phyloP scores from a whole-genome alignment of 2,797 vertebrate genomes.

The Rhynchotus rufescens region DNA sequence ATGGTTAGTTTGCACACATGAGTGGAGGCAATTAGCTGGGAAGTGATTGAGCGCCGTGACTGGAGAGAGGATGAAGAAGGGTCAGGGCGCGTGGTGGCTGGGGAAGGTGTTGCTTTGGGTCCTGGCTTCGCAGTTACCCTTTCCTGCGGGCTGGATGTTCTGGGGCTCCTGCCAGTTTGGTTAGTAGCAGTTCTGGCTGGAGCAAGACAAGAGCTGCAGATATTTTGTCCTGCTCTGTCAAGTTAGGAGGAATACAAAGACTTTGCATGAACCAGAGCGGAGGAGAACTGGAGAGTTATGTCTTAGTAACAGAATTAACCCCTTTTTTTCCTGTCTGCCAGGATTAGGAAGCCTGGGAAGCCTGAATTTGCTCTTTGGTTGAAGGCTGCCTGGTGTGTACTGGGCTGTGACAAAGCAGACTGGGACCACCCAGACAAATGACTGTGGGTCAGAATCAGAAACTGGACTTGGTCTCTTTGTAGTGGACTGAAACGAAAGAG shows the following conservation, averaged over 20 bases:
- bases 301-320: neutral
- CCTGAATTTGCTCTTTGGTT: neutral
- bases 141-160: accelerated
- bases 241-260: accelerated
- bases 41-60: conserved; percentile 63
- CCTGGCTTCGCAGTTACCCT: accelerated
- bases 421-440: neutral
- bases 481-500: neutral
- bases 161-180: neutral
- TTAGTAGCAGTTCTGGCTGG: neutral
- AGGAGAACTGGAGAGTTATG: neutral
- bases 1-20: conserved; percentile 78
- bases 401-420: neutral
- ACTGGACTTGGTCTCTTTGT: too few relatives aligned
- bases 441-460: neutral
- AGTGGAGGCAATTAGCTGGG: conserved; percentile 79
- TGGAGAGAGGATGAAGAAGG: conserved; percentile 64
- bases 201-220: neutral
- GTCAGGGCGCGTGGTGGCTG: neutral
- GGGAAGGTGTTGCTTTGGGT: accelerated
- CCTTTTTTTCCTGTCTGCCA: neutral
- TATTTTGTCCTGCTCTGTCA: neutral
- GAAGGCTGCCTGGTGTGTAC: neutral
- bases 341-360: neutral
- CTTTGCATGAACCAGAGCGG: neutral